These are phyloP conservation scores for Resseliella maxima DNA, from an alignment of 2,888 invertebrate species.

Conservation along the genomic window DNA sequence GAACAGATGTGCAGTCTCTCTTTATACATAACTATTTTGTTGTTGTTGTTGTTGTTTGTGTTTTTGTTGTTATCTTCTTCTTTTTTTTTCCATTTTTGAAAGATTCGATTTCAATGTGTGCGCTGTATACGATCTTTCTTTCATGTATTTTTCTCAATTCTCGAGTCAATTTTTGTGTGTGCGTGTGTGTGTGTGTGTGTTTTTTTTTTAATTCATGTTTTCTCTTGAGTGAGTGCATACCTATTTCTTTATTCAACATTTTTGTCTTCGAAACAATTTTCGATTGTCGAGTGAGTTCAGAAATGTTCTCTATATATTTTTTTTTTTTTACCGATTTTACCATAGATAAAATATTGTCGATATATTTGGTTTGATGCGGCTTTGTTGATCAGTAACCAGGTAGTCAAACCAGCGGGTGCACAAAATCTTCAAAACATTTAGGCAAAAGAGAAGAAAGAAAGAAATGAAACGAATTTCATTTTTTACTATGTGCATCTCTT, in stretches of 20 bases:
- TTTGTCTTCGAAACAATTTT: slow-evolving; percentile 23
- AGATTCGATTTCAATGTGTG: slow-evolving; percentile 33
- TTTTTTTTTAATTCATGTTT: slow-evolving; percentile 40
- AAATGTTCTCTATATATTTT: background rate
- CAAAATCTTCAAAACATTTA: background rate
- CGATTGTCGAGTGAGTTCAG: background rate
- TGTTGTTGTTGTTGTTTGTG: background rate
- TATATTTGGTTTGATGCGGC: slow-evolving; percentile 47
- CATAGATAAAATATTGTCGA: slow-evolving; percentile 50
- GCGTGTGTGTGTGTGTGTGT: background rate
- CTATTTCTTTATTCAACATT: background rate
- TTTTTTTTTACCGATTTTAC: slow-evolving; percentile 17
- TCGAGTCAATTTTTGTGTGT: background rate
- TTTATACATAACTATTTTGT: background rate
- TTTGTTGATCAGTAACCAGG: slow-evolving; percentile 29
- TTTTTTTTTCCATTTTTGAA: background rate
- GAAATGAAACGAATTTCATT: background rate
- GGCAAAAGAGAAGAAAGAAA: background rate
- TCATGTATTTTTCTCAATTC: slow-evolving; percentile 1
- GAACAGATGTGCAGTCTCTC: slow-evolving; percentile 51
- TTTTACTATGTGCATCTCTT: background rate
- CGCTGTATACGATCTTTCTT: background rate
- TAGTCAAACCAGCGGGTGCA: slow-evolving; percentile 45
- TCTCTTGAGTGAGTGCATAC: slow-evolving; percentile 25
- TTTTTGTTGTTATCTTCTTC: background rate